Percentiles rank a stretch among this genome's conserved stretches.
Evolutionary conservation across 2,888 invertebrate species (phyloP).

Genomic region (Dynastes tityus): DNA sequence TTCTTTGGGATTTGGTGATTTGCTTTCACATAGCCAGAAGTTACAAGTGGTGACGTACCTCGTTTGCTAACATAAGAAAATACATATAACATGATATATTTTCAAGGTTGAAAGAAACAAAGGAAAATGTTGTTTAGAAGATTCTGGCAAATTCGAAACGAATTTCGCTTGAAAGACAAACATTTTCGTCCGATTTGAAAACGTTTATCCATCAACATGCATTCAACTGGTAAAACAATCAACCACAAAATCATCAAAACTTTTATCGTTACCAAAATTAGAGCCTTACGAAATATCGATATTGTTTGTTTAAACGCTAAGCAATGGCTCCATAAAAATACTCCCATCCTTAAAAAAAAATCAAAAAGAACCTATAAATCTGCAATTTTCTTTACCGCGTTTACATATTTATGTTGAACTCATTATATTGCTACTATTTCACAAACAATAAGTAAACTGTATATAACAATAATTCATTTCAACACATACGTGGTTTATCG

Average conservation of each 20-base stretch:
- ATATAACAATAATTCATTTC: slow-evolving; percentile 15
- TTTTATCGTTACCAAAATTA: background rate
- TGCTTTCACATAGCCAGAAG: too few species aligned
- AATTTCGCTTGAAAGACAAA: too few species aligned
- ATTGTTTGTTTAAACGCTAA: background rate
- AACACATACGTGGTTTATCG: background rate
- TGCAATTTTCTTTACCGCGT: background rate
- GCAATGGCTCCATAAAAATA: slow-evolving; percentile 2
- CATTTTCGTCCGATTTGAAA: too few species aligned
- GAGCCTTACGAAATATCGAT: background rate
- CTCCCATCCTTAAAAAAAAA: background rate
- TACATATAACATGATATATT: too few species aligned
- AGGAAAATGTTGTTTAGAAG: too few species aligned
- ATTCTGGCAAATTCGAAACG: too few species aligned
- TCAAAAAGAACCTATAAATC: slow-evolving; percentile 1
- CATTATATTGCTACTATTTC: slow-evolving; percentile 7
- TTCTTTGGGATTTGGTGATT: too few species aligned
- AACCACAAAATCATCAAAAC: background rate
- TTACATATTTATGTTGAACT: background rate
- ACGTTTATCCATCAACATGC: too few species aligned
- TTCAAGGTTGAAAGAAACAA: too few species aligned
- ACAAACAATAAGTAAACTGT: slow-evolving; percentile 12
- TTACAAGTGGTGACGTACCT: too few species aligned
- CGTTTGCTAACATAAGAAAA: too few species aligned
- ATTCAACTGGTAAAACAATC: too few species aligned